Conservation (phyloP, 2,113 vertebrate species). For the Sceloporus undulatus region DNA sequence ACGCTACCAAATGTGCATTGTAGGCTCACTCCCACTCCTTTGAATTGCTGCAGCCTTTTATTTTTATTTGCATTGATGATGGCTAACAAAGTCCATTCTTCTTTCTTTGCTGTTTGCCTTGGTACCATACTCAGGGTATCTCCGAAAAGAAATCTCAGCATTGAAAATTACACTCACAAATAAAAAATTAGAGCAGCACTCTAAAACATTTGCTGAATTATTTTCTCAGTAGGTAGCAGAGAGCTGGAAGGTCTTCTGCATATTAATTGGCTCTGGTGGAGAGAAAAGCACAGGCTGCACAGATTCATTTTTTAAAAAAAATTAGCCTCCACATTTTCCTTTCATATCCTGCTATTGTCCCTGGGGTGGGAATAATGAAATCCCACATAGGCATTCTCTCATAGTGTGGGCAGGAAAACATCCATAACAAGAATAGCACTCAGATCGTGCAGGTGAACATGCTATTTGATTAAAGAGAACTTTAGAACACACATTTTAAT, state of each 20-base stretch:
- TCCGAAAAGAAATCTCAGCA: neutral
- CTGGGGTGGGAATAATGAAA: neutral
- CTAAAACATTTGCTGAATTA: neutral
- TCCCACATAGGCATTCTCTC: neutral
- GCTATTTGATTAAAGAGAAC: neutral
- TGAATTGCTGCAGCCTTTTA: neutral
- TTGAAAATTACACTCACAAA: conserved; percentile 3
- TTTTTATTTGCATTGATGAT: neutral
- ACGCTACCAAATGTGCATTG: neutral
- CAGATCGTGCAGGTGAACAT: neutral
- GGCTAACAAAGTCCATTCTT: neutral
- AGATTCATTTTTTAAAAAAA: neutral
- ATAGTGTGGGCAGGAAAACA: neutral
- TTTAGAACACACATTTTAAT: neutral
- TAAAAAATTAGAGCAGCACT: neutral
- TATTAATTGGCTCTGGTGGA: neutral
- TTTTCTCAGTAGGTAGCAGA: conserved; percentile 4
- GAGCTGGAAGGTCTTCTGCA: neutral
- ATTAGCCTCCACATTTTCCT: neutral
- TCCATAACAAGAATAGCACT: neutral
- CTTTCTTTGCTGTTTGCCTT: neutral
- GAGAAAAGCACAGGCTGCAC: neutral
- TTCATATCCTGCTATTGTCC: neutral
- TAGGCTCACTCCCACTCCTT: neutral
- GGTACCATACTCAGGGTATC: neutral